Evolutionary conservation across 2,888 invertebrate species (phyloP), one percentile per base, ranked within the genome.

Genomic region (Elysia crispata): DNA sequence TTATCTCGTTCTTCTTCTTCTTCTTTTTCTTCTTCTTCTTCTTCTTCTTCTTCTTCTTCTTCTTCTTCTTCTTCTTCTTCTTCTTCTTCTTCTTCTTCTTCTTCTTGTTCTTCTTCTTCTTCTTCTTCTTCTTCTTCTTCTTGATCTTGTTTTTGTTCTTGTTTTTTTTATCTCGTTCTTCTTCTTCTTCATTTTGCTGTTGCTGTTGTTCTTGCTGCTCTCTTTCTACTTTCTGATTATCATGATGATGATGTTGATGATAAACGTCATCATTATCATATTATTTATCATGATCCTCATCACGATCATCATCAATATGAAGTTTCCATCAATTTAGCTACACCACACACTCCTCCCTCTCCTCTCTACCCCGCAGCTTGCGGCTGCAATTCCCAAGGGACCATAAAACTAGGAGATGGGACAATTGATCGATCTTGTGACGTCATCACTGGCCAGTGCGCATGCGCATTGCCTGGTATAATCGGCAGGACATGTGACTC

Each of bases 401-500:
- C 85, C 30, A 25, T 31, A n/a, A 54, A 41, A 30, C n/a, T 3
- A 6, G 80, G 66, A 13, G 66, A 83, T 30, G 76, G 77, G 8
- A 76, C 84, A 23, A 70, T 82, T 0, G 74, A 74, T 18, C 83
- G 82, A 3, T 81, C 75, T 0, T 87, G 87, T 84, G 83, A 86
- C 73, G 74, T 85, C 23, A 67, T 28, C 1, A 82, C 85, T 0
- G 87, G 87, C 18, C 86, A 87, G 77, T 87, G 87, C 66, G 50
- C 54, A 13, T 87, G 87, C 74, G 75, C 82, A 15, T 41, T 54
- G 41, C 79, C 81, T 3, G 86, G 83, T 15, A 86, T 85, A 60
- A 80, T 85, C 18, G 87, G 87, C n/a, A 77, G 84, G 31, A 84
- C 83, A 54, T 87, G 87, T 80, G 84, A 87, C 67, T 33, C 70